phyloP scores from a whole-genome alignment of 2,113 vertebrate species.

The Lophotis ruficrista region DNA sequence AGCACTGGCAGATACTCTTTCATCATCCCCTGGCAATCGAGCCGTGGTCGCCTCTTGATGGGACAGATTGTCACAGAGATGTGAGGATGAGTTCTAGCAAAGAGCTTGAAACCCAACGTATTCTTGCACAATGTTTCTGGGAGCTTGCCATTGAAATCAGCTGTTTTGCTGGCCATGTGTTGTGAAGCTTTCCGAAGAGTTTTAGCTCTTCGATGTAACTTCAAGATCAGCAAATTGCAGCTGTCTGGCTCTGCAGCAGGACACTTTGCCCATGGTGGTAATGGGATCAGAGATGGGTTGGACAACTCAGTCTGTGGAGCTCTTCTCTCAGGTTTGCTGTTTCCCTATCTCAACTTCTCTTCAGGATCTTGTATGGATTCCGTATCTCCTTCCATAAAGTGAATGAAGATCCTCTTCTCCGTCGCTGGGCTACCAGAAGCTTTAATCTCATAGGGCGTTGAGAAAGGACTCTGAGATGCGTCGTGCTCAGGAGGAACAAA shows the following conservation, averaged over 20 bases:
- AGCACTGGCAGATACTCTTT: neutral
- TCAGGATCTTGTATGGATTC: neutral
- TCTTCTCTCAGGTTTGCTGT: neutral
- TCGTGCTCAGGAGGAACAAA: neutral
- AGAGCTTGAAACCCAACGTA: neutral
- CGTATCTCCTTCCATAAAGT: accelerated
- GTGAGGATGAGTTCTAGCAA: neutral
- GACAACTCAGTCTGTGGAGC: neutral
- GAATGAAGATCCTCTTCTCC: neutral
- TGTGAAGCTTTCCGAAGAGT: neutral
- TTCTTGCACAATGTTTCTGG: neutral
- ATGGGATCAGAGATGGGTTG: neutral
- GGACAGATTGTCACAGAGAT: neutral
- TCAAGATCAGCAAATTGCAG: neutral
- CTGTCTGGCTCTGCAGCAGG: neutral
- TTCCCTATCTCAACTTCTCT: neutral
- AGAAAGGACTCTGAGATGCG: neutral
- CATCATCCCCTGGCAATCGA: neutral
- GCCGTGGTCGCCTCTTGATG: neutral
- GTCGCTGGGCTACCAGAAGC: neutral
- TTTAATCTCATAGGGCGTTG: neutral
- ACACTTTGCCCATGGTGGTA: accelerated
- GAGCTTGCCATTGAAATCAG: neutral
- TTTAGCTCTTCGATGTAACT: neutral
- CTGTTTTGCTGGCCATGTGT: neutral